Evolutionary conservation across 2,797 vertebrate species (phyloP).

Genomic region (Crenichthys baileyi): DNA sequence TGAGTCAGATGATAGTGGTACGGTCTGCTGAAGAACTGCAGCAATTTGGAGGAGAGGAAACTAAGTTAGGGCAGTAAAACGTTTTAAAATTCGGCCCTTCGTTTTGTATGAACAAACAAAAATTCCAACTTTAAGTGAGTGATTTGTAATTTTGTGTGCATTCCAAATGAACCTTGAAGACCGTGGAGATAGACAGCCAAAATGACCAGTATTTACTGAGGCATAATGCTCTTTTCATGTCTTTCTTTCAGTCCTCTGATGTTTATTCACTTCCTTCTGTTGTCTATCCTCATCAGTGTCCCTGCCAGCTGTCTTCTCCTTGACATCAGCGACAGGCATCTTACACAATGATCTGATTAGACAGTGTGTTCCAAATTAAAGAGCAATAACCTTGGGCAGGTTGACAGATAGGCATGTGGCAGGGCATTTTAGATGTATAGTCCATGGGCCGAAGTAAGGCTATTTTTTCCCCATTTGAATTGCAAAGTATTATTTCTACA

Average conservation of each 20-base stretch:
- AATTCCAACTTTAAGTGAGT: conserved; percentile 5
- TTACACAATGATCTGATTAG: conserved; percentile 74
- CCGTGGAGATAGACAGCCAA: background rate
- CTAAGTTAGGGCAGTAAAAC: conserved; percentile 35
- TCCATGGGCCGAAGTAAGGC: conserved; percentile 23
- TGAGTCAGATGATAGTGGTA: conserved; percentile 70
- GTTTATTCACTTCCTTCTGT: conserved; percentile 44
- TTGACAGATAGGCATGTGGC: conserved; percentile 52
- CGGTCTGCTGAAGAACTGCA: conserved; percentile 60
- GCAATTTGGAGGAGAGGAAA: conserved; percentile 43
- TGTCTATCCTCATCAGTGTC: conserved; percentile 48
- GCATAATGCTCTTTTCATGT: conserved; percentile 22
- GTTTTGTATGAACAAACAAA: conserved; percentile 17
- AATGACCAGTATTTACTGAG: conserved; percentile 8
- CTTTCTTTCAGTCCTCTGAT: conserved; percentile 24
- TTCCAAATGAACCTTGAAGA: background rate
- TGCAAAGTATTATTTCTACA: background rate
- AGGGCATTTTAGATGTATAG: conserved; percentile 47
- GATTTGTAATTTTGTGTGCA: conserved; percentile 8
- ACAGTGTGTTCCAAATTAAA: conserved; percentile 70
- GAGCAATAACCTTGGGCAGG: conserved; percentile 65
- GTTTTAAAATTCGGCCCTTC: conserved; percentile 16
- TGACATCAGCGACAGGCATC: conserved; percentile 65
- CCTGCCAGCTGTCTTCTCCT: conserved; percentile 62
- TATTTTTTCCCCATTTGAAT: background rate